Conservation (phyloP, 2,113 vertebrate species). For the Phainopepla nitens region DNA sequence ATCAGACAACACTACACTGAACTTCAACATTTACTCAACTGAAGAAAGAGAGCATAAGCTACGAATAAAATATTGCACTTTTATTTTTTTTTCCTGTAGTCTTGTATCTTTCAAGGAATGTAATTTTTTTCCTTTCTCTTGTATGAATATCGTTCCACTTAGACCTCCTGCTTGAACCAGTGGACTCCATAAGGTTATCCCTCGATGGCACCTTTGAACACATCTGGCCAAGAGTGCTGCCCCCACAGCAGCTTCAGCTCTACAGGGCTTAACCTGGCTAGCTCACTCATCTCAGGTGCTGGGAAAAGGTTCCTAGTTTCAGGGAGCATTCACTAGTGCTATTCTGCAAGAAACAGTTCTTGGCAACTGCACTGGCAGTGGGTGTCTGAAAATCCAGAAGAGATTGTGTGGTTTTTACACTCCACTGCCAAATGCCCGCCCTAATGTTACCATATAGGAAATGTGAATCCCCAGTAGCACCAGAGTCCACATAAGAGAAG, state of each 20-base stretch:
- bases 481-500: not conserved
- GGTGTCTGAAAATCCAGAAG: not conserved
- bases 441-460: not conserved
- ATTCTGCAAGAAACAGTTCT: not conserved
- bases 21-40: not conserved
- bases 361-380: not conserved
- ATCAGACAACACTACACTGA: not conserved
- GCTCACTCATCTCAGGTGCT: rapidly evolving
- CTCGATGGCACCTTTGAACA: not conserved
- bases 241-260: not conserved
- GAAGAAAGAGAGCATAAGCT: not conserved
- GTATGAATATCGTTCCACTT: not conserved
- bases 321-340: not conserved
- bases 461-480: not conserved
- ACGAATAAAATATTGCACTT: not conserved
- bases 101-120: not conserved
- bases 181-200: not conserved
- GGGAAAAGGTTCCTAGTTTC: not conserved
- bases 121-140: not conserved
- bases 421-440: not conserved
- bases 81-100: not conserved
- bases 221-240: not conserved
- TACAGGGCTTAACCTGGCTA: not conserved
- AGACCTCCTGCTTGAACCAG: not conserved
- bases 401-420: not conserved